phyloP scores from a whole-genome alignment of 2,797 vertebrate genomes.

The Furcifer pardalis region DNA sequence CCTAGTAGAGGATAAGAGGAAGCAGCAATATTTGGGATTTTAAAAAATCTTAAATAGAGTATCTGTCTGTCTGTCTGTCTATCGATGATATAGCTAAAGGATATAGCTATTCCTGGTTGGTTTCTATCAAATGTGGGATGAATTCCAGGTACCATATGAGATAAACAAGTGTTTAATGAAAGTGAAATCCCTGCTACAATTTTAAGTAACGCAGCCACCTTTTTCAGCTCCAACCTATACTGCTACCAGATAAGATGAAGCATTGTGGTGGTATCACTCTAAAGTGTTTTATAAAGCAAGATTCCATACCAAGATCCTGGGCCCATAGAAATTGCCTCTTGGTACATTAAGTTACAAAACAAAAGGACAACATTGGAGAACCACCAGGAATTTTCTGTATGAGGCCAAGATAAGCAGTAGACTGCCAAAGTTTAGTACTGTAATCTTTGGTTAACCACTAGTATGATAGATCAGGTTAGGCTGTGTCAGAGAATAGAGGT shows the following conservation, averaged over 20 bases:
- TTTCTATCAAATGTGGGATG: background rate
- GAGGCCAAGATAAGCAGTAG: background rate
- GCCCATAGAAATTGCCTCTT: background rate
- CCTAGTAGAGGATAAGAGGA: slow-evolving; percentile 1
- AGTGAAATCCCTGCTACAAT: background rate
- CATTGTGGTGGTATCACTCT: too few relatives aligned
- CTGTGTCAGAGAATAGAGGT: background rate
- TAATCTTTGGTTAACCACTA: background rate
- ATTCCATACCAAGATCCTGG: background rate
- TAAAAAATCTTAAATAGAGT: background rate
- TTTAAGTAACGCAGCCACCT: background rate
- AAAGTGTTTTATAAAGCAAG: background rate
- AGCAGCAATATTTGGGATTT: slow-evolving; percentile 2
- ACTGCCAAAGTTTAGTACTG: background rate
- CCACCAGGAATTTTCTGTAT: too few relatives aligned
- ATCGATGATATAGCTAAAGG: background rate
- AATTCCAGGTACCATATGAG: background rate
- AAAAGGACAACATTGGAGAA: background rate
- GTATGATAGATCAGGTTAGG: background rate
- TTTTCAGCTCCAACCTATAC: background rate
- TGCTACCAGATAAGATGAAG: background rate
- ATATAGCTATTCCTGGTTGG: too few relatives aligned
- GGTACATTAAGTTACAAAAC: background rate
- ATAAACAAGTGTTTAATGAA: too few relatives aligned
- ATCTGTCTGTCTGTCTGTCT: background rate